Conservation (phyloP, 1,140 invertebrate species). For the Trachymyrmex septentrionalis region DNA sequence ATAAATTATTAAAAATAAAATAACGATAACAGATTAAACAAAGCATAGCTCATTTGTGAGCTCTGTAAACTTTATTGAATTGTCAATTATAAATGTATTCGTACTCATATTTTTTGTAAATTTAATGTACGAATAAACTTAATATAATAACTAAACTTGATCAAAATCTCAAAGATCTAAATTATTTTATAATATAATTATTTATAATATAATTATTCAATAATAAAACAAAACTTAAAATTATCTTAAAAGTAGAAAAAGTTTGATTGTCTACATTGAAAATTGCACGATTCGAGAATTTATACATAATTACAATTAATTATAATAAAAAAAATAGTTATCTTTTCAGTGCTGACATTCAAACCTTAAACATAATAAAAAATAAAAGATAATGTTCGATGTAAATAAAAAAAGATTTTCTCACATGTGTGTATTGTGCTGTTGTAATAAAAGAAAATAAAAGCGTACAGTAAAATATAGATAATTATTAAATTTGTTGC, state of each 20-base stretch:
- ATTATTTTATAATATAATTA: background rate
- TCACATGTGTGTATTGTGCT: slow-evolving; percentile 20
- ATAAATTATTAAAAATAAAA: slow-evolving; percentile 68
- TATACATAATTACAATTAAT: slow-evolving; percentile 1
- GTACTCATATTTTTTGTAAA: background rate
- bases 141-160: background rate
- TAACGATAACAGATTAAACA: background rate
- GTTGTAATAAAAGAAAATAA: slow-evolving; percentile 41
- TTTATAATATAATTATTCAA: too few relatives aligned
- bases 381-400: background rate
- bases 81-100: slow-evolving; percentile 7
- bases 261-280: slow-evolving; percentile 19
- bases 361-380: slow-evolving; percentile 13
- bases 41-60: background rate
- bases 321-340: background rate
- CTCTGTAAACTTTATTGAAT: background rate
- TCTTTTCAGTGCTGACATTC: slow-evolving; percentile 20
- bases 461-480: slow-evolving; percentile 22
- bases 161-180: background rate
- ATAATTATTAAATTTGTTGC: slow-evolving; percentile 2
- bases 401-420: slow-evolving; percentile 39
- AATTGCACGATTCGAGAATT: background rate
- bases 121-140: background rate
- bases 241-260: slow-evolving; percentile 33
- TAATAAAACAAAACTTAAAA: background rate